A percentile compares a stretch with the other conserved stretches of the same genome.
phyloP scores from a whole-genome alignment of 2,797 vertebrate genomes.

The Lophotriccus pileatus region DNA sequence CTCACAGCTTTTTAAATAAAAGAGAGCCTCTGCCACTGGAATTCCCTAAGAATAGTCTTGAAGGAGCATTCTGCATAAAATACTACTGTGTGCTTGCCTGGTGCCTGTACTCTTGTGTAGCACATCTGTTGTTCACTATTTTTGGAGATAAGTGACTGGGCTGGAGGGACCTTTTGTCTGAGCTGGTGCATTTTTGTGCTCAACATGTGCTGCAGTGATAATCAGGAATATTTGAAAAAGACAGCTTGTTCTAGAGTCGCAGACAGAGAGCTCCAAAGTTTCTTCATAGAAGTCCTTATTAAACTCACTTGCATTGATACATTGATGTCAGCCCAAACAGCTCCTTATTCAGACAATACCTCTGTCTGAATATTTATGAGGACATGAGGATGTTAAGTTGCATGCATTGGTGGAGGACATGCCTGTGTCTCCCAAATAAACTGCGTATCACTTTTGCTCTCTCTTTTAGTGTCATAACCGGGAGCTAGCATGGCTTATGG shows the following conservation, averaged over 20 bases:
- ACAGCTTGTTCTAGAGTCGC: not conserved
- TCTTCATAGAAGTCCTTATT: not conserved
- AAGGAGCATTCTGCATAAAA: not conserved
- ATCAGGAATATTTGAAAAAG: not conserved
- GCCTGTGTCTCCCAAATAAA: not conserved
- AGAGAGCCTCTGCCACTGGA: not conserved
- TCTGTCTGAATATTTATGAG: not conserved
- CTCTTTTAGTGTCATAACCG: not conserved
- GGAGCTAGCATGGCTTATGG: not conserved
- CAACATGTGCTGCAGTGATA: not conserved
- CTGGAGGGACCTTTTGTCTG: not conserved
- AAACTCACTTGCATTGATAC: not conserved
- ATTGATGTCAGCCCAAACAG: not conserved
- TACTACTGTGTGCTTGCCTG: not conserved
- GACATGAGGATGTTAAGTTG: not conserved
- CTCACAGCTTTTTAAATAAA: not conserved
- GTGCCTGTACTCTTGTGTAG: not conserved
- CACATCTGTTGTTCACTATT: not conserved
- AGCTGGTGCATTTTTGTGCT: not conserved
- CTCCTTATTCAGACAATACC: not conserved
- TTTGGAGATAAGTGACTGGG: not conserved
- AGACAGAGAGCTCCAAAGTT: not conserved
- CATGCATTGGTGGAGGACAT: not conserved
- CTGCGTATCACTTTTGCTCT: not conserved
- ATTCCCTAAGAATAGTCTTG: not conserved